These are phyloP conservation scores for Myotis myotis DNA, from an alignment of 2,797 vertebrate genomes.

Conservation along the genomic window DNA sequence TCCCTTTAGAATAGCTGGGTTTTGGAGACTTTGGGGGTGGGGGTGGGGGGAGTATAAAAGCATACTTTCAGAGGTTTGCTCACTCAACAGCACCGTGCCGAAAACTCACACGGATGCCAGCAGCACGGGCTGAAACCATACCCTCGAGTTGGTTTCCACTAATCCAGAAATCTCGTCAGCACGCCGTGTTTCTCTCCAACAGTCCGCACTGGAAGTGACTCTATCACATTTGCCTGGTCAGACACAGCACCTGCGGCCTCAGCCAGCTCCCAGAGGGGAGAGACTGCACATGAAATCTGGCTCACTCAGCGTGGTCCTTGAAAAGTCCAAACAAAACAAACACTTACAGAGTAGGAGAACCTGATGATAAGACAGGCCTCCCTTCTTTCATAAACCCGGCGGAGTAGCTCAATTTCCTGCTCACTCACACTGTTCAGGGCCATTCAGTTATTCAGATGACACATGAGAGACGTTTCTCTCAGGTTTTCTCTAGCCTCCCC, in stretches of 20 bases:
- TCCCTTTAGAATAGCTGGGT: conserved; percentile 38
- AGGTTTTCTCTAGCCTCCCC: neutral
- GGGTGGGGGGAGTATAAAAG: neutral
- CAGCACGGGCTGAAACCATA: neutral
- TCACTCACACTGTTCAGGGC: neutral
- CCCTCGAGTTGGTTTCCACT: neutral
- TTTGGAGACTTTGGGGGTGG: neutral
- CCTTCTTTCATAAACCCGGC: neutral
- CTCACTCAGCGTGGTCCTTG: neutral
- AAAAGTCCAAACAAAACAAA: conserved; percentile 1
- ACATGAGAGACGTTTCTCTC: neutral
- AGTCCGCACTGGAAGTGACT: neutral
- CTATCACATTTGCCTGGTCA: neutral
- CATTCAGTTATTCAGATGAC: neutral
- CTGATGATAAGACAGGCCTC: neutral
- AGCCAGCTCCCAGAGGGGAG: neutral
- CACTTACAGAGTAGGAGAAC: neutral
- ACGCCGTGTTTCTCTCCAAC: neutral
- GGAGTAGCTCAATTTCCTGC: neutral
- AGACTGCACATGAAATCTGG: neutral
- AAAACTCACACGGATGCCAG: neutral
- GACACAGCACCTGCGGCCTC: neutral
- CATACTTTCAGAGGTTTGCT: conserved; percentile 4
- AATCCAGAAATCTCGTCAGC: neutral
- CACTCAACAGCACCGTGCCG: neutral